A percentile compares a stretch with the other conserved stretches of the same genome.
Conservation (phyloP, 1,140 invertebrate genomes). For the Cherax quadricarinatus region DNA sequence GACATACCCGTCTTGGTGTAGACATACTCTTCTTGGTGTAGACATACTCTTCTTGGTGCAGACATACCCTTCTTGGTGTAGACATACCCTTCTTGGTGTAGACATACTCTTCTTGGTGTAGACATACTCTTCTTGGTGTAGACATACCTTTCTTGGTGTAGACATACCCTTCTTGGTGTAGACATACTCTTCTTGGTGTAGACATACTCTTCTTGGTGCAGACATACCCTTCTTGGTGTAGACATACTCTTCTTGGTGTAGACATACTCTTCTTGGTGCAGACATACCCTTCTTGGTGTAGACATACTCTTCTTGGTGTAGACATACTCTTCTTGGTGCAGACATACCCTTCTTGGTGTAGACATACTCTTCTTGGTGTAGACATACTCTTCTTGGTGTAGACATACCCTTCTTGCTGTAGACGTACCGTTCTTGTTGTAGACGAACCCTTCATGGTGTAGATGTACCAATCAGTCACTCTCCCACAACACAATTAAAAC, state of each 20-base stretch:
- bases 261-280: not conserved
- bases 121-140: not conserved
- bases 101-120: not conserved
- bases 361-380: too few species aligned
- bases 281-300: too few species aligned
- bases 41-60: not conserved
- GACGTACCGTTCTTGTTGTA: not conserved
- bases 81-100: too few species aligned
- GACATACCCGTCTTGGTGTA: not conserved
- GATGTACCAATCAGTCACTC: too few species aligned
- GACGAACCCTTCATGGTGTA: too few species aligned
- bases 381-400: not conserved
- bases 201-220: not conserved
- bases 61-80: too few species aligned
- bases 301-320: not conserved
- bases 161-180: not conserved
- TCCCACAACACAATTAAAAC: too few species aligned
- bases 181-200: not conserved
- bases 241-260: not conserved
- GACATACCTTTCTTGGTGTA: too few species aligned
- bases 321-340: not conserved
- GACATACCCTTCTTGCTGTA: not conserved
- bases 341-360: not conserved
- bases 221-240: too few species aligned
- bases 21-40: not conserved